Base-by-base conservation (phyloP, 2,113 vertebrate species). In the Atlantisia rogersi region DNA sequence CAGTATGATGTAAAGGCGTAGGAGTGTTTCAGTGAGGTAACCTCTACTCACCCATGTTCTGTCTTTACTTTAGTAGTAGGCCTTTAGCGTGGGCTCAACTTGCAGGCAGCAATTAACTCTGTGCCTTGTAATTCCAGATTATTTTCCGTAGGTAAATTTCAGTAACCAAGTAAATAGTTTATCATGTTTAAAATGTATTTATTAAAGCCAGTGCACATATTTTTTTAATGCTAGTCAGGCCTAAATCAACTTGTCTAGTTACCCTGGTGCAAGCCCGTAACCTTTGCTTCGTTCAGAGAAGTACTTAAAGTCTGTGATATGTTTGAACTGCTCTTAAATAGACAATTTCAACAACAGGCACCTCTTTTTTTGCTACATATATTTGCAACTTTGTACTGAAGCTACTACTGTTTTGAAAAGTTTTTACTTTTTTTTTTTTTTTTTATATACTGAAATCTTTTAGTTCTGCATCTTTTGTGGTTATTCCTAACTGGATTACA, bases 61-160 rank as follows among this genome's bases (percentile, higher is more conserved):
- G 70, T 88, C 71, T 95, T 90, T 91, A n/a, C 86, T 84, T 86
- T 80, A 83, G 68, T 62, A 83, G 55, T 67, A 81, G 90, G 88
- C 80, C 88, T 91, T 82, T 71, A 84, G 62, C 4, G 50, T 92
- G 63, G 86, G 60, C 83, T 92, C 46, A 53, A 50, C 53, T 94
- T 87, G 82, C 76, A 92, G 82, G 73, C 71, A 90, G 91, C 81
- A 86, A 86, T 90, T 93, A 94, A 96, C 90, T 94, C 79, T 31
- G 88, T 97, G 97, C 95, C 95, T 96, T 97, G 80, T 95, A 92
- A 81, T 82, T 91, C 71, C 59, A 85, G 74, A 90, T 88, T 88
- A 70, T 69, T 83, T 90, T 88, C 74, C 74, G 52, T 95, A 94
- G 92, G 86, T 95, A 93, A 96, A 93, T 84, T 88, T 73, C 82